A percentile compares a stretch with the other conserved stretches of the same genome.
Evolutionary conservation across 2,888 invertebrate species (phyloP).

Genomic region (Operophtera brumata): DNA sequence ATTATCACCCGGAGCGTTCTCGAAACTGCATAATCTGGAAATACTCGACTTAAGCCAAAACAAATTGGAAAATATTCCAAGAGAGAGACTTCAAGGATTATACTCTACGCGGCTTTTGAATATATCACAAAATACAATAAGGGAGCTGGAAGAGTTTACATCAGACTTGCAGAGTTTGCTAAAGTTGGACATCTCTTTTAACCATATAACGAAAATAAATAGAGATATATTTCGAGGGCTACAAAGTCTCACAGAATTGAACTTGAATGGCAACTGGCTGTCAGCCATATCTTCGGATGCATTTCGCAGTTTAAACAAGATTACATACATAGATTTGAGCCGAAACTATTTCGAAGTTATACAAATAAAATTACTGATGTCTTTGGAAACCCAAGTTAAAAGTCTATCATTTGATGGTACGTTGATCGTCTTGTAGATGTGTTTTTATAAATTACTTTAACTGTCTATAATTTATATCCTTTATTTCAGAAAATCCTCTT

Average conservation of each 20-base stretch:
- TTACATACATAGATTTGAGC: conserved; percentile 88
- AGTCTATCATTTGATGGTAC: conserved; percentile 90
- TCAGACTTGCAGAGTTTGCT: conserved; percentile 88
- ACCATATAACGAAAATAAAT: conserved; percentile 88
- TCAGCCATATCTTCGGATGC: conserved; percentile 88
- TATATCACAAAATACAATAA: conserved; percentile 90
- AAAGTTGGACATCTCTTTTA: conserved; percentile 90
- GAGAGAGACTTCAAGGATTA: conserved; percentile 90
- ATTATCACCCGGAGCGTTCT: conserved; percentile 92
- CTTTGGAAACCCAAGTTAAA: conserved; percentile 91
- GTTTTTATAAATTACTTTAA: neutral
- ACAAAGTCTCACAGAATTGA: conserved; percentile 87
- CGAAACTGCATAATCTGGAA: conserved; percentile 86
- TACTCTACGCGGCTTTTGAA: conserved; percentile 87
- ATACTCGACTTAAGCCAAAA: conserved; percentile 91
- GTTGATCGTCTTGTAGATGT: conserved; percentile 33
- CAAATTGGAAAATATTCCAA: conserved; percentile 89
- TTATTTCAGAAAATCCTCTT: conserved; percentile 89
- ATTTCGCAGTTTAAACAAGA: conserved; percentile 87
- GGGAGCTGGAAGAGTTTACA: conserved; percentile 90
- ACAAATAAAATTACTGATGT: conserved; percentile 87
- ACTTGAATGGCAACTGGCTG: conserved; percentile 91
- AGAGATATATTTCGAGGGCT: conserved; percentile 89
- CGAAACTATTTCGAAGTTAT: conserved; percentile 91
- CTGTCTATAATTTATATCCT: neutral